Base-by-base conservation (phyloP, 2,113 vertebrate species). In the Cheilinus undulatus region DNA sequence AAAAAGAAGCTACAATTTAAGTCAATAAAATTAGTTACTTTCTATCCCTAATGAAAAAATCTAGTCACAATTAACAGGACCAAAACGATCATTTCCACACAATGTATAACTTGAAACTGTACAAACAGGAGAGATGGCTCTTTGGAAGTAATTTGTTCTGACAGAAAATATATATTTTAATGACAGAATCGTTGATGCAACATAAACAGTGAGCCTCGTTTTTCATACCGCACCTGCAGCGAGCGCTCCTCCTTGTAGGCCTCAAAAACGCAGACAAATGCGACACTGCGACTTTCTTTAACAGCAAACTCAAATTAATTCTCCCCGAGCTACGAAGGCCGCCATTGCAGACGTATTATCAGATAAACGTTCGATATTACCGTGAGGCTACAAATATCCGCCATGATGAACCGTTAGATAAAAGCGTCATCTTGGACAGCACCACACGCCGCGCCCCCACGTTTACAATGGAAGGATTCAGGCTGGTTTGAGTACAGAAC, bases 241-340 rank as follows among this genome's bases (percentile, higher is more conserved):
- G 14, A 70, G 57, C 69, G 66, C 52, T 24, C n/a, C 23, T 62
- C 27, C 43, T 19, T 26, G 57, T 8, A 78, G 86, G 86, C 86
- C 88, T 74, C 70, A 49, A 0, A 38, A 15, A 27, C 52, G 43
- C 73, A 78, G 30, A 79, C 11, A 52, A 62, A 85, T 88, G 86
- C 88, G 86, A 76, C 84, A 90, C 73, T 36, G 66, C 34, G 43
- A 56, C 32, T 24, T 51, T 51, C 54, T 5, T n/a, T 34, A 27
- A 53, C 26, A 49, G 34, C n/a, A 26, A 45, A 45, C 12, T 20
- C 50, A 2, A 13, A 6, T 0, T 45, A 12, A 54, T 10, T 1
- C 30, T 14, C 50, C 19, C 8, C n/a, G 10, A 22, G 14, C 8
- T 26, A 30, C n/a, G n/a, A 2, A 5, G 1, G 12, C 12, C 32